These are phyloP conservation scores for Campylomormyrus tamandua DNA, from an alignment of 2,113 vertebrate species.

Conservation along the genomic window DNA sequence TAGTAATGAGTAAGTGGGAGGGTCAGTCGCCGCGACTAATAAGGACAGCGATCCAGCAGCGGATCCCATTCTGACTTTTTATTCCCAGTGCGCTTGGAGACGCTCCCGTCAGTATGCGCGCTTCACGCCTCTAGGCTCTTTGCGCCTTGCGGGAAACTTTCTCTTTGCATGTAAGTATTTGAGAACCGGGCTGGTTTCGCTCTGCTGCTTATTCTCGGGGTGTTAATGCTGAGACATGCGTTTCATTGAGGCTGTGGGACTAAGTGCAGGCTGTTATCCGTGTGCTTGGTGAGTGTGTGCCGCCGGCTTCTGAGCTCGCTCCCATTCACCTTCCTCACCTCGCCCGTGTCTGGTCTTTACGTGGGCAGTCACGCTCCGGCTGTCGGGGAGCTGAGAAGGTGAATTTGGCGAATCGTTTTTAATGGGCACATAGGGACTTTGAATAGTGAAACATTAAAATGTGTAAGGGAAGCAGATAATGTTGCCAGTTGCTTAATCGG, in stretches of 20 bases:
- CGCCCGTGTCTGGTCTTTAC: neutral
- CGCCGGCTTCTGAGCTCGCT: neutral
- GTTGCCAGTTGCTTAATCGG: neutral
- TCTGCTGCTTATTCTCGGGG: neutral
- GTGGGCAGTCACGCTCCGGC: neutral
- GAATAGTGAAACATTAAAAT: neutral
- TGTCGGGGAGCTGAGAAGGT: neutral
- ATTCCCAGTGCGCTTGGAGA: constrained; percentile 58
- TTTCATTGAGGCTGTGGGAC: neutral
- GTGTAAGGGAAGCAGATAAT: neutral
- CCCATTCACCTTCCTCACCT: neutral
- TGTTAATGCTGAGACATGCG: neutral
- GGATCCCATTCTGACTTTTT: constrained; percentile 65
- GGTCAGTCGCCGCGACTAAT: constrained; percentile 90
- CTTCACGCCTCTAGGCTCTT: constrained; percentile 52
- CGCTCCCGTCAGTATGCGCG: constrained; percentile 42
- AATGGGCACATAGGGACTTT: neutral
- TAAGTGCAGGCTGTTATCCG: neutral
- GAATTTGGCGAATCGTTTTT: neutral
- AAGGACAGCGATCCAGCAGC: constrained; percentile 79
- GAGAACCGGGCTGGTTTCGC: neutral
- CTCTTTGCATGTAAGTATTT: constrained; percentile 57
- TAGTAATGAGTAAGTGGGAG: constrained; percentile 83
- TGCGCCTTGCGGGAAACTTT: constrained; percentile 55
- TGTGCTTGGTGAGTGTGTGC: neutral